Percentiles rank a stretch among this genome's conserved stretches.
These are phyloP conservation scores for Slavum lentiscoides DNA, from an alignment of 2,888 invertebrate genomes.

Conservation along the genomic window DNA sequence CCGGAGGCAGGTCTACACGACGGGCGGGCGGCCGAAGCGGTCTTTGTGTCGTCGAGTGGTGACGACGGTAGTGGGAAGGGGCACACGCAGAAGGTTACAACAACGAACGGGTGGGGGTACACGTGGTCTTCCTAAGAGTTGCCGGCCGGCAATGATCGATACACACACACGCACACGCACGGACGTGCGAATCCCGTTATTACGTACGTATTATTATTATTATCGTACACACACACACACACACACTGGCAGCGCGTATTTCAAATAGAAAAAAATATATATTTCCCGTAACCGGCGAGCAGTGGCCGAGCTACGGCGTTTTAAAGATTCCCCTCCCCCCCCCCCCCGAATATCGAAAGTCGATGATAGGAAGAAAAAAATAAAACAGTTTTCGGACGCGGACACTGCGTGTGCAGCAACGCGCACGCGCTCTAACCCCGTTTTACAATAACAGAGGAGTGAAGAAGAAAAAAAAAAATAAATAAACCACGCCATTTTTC, in stretches of 20 bases:
- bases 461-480: too few relatives aligned
- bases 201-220: not conserved
- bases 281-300: too few relatives aligned
- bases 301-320: too few relatives aligned
- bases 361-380: too few relatives aligned
- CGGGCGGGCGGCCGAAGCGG: not conserved
- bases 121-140: slow-evolving; percentile 33
- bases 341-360: too few relatives aligned
- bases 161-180: slow-evolving; percentile 2
- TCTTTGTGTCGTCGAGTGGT: not conserved
- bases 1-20: not conserved
- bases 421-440: not conserved
- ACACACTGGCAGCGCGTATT: not conserved
- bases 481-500: slow-evolving; percentile 31
- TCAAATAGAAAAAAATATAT: not conserved
- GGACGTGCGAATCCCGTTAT: slow-evolving; percentile 26
- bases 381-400: too few relatives aligned
- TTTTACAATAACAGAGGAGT: not conserved
- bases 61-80: too few relatives aligned
- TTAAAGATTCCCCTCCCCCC: too few relatives aligned
- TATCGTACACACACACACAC: too few relatives aligned
- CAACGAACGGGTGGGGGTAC: slow-evolving; percentile 26
- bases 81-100: not conserved
- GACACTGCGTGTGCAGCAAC: too few relatives aligned
- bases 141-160: slow-evolving; percentile 47